Percentiles rank a stretch among this genome's conserved stretches.
phyloP scores from a whole-genome alignment of 1,140 invertebrate genomes.

The Heliconius congener region DNA sequence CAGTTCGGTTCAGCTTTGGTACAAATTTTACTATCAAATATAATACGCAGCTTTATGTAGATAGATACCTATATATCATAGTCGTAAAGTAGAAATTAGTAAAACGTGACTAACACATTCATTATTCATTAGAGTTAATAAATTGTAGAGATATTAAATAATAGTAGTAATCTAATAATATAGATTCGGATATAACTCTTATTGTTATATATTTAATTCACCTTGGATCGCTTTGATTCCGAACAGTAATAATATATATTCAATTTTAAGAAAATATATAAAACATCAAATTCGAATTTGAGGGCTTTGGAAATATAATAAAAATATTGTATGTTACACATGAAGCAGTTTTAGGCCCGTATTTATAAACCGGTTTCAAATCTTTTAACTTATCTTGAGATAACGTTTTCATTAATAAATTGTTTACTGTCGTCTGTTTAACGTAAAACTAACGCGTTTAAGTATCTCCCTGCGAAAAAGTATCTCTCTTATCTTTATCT shows the following conservation, averaged over 20 bases:
- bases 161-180: constrained; percentile 27
- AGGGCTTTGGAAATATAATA: neutral
- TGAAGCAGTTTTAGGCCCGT: neutral
- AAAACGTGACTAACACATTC: constrained; percentile 39
- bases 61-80: constrained; percentile 29
- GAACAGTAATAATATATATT: neutral
- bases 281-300: neutral
- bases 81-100: constrained; percentile 37
- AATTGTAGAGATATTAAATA: constrained; percentile 33
- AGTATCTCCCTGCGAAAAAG: too few species aligned
- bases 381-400: too few species aligned
- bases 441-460: neutral
- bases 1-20: neutral
- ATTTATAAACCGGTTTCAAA: too few species aligned
- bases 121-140: constrained; percentile 41
- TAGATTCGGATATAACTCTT: constrained; percentile 15
- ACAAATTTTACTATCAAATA: constrained; percentile 18
- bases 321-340: neutral
- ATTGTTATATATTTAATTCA: constrained; percentile 19
- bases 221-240: constrained; percentile 9
- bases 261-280: neutral
- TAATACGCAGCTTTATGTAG: constrained; percentile 24
- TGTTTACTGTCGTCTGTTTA: neutral
- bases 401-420: too few species aligned
- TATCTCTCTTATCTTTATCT: constrained; percentile 53